Base-by-base conservation (phyloP, 2,797 vertebrate species). In the Atherinosoma microstoma region DNA sequence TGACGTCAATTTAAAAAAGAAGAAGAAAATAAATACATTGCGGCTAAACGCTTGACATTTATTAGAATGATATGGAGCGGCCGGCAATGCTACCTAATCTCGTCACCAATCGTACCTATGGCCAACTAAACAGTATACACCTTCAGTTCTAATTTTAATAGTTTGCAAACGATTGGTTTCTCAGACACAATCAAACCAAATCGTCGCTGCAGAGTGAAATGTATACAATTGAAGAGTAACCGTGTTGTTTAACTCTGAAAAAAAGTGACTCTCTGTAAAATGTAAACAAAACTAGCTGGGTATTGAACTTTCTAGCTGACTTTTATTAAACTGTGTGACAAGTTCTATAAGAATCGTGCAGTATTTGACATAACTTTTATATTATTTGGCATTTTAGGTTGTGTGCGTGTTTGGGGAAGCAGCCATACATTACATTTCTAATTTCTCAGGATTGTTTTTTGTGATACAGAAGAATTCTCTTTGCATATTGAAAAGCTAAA, bases 21-120 rank as follows among this genome's bases (percentile, higher is more conserved):
- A 32, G 32, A 45, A 20, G 16, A 2, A 47, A 9, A 47, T 16
- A 6, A 56, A n/a, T 18, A 13, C 53, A 10, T 57, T 3, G 0
- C 18, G 0, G 30, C n/a, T 58, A 6, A 49, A 67, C 51, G 20
- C 12, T 0, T 22, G 27, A 13, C 12, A 20, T 5, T 32, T 29
- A 60, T 67, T 63, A 27, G 18, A 54, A 38, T 30, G 32, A 15
- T 11, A 54, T 58, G 49, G 60, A 67, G 70, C 83, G 79, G 80
- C 82, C 74, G 83, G 66, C 77, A 76, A 67, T 86, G 87, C 83
- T 73, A 79, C 78, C 45, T 87, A 88, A 91, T 89, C 87, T 82
- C 40, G 71, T 83, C 64, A 62, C 38, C 20, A 47, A 60, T 65
- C 29, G 22, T 70, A 59, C 67, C 75, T 34, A 35, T 49, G 63